These are phyloP conservation scores for Listronotus oregonensis DNA, from an alignment of 1,140 invertebrate genomes.

Conservation along the genomic window DNA sequence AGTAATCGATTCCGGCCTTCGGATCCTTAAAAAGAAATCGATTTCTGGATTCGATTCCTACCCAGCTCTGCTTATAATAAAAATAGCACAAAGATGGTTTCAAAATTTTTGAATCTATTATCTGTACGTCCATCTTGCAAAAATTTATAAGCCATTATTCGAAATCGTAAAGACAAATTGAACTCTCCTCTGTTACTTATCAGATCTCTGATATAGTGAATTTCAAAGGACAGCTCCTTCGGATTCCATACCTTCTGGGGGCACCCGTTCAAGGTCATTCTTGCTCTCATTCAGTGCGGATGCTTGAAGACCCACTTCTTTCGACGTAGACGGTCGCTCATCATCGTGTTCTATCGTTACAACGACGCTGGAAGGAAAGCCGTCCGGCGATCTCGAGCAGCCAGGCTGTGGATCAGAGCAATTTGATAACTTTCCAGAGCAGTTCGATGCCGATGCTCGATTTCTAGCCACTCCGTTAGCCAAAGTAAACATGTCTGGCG, in stretches of 20 bases:
- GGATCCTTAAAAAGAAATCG: too few species aligned
- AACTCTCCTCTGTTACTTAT: slow-evolving; percentile 6
- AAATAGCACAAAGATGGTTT: too few species aligned
- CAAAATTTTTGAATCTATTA: too few species aligned
- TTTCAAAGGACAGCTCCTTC: slow-evolving; percentile 35
- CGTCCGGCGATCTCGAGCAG: slow-evolving; percentile 31
- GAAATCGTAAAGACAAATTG: slow-evolving; percentile 1
- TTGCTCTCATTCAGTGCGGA: background rate
- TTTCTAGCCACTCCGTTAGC: slow-evolving; percentile 58
- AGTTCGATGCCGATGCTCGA: slow-evolving; percentile 59
- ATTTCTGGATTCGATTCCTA: too few species aligned
- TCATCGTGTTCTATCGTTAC: slow-evolving; percentile 12
- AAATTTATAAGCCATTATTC: background rate
- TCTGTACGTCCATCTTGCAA: too few species aligned
- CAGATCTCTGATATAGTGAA: slow-evolving; percentile 2
- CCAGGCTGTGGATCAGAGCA: slow-evolving; percentile 17
- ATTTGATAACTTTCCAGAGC: slow-evolving; percentile 56
- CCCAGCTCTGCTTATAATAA: too few species aligned
- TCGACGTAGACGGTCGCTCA: slow-evolving; percentile 18
- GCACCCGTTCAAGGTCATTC: slow-evolving; percentile 61
- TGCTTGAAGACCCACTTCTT: background rate
- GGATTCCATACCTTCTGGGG: slow-evolving; percentile 65
- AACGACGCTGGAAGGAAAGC: slow-evolving; percentile 9
- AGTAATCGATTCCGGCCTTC: too few species aligned
- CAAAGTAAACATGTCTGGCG: slow-evolving; percentile 59